phyloP scores from a whole-genome alignment of 2,888 invertebrate genomes.

The Labia minor region DNA sequence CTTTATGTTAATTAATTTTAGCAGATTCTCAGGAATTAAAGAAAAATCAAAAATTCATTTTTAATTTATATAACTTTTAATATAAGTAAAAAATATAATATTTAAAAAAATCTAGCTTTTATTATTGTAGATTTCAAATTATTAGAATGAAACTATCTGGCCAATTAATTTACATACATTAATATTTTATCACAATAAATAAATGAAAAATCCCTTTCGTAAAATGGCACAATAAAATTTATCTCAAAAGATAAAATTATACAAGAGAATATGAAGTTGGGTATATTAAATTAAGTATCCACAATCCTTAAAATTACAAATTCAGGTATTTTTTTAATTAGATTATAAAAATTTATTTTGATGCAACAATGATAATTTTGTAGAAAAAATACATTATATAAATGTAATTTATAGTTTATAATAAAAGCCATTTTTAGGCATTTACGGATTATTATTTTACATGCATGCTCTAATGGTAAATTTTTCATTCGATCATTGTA shows the following conservation, averaged over 20 bases:
- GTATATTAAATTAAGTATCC: conserved; percentile 8
- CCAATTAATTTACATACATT: conserved; percentile 21
- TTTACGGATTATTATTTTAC: neutral
- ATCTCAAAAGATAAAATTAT: conserved; percentile 16
- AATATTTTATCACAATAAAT: conserved; percentile 25
- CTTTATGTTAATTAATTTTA: no score
- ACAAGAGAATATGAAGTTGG: neutral
- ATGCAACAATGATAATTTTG: neutral
- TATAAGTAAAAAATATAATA: neutral
- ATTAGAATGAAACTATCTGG: conserved; percentile 17
- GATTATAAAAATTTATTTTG: conserved; percentile 13
- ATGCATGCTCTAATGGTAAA: conserved; percentile 4
- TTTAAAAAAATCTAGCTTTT: conserved; percentile 24
- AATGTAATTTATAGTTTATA: neutral
- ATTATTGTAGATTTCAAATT: conserved; percentile 25
- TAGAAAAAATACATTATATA: conserved; percentile 13
- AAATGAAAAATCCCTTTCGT: conserved; percentile 20
- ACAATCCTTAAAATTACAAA: neutral
- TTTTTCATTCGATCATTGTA: conserved; percentile 1
- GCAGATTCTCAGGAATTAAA: neutral
- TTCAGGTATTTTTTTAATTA: neutral
- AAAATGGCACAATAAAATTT: conserved; percentile 15
- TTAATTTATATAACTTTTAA: neutral
- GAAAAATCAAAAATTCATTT: neutral
- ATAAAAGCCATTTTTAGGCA: neutral